A percentile compares a stretch with the other conserved stretches of the same genome.
phyloP scores from a whole-genome alignment of 2,888 invertebrate species.

The Eupithecia subfuscata region DNA sequence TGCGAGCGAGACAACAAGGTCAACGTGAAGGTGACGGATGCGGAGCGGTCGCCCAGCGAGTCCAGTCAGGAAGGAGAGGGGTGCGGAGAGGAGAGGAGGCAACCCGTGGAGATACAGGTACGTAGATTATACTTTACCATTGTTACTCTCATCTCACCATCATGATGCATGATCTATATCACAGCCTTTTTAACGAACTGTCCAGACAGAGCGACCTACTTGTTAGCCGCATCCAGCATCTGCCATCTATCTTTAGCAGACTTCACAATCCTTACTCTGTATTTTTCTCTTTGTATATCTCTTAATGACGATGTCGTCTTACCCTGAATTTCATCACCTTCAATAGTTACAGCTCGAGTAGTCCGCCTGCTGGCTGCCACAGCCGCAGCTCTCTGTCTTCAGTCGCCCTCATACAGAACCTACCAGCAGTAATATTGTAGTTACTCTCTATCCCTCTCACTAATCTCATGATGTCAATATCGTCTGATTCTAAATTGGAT shows the following conservation, averaged over 20 bases:
- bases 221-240: not conserved
- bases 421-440: not conserved
- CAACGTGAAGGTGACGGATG: constrained; percentile 38
- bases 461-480: no score
- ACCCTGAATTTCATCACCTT: no score
- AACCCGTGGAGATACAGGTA: constrained; percentile 79
- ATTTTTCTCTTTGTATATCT: not conserved
- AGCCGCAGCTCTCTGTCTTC: not conserved
- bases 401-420: not conserved
- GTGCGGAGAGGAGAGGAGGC: constrained; percentile 60
- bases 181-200: not conserved
- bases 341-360: not conserved
- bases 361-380: not conserved
- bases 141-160: not conserved
- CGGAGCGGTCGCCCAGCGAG: constrained; percentile 39
- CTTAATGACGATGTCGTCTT: no score
- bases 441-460: not conserved
- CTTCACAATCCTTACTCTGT: not conserved
- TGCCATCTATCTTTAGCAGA: not conserved
- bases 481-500: no score
- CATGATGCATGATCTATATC: not conserved
- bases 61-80: constrained; percentile 71
- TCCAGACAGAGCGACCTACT: not conserved
- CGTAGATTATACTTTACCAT: constrained; percentile 20
- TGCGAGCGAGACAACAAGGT: constrained; percentile 38